A percentile compares a stretch with the other conserved stretches of the same genome.
phyloP scores from a whole-genome alignment of 2,113 vertebrate species.

The Bujurquina vittata region DNA sequence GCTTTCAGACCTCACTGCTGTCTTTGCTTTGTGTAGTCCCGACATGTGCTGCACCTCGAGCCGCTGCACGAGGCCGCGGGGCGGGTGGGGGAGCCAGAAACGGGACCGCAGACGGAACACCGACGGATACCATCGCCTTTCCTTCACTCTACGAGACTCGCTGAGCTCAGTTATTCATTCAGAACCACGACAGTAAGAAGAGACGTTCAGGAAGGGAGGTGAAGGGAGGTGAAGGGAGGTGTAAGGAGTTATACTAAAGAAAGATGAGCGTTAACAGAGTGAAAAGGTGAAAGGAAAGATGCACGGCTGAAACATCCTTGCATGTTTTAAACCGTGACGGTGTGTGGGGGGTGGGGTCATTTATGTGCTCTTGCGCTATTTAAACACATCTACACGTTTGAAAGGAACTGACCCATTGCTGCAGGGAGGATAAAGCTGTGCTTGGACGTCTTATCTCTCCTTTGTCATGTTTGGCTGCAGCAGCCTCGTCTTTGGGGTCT shows the following conservation, averaged over 20 bases:
- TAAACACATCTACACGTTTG: too few species aligned
- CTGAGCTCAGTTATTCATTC: neutral
- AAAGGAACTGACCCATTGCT: neutral
- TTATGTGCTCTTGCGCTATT: too few species aligned
- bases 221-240: too few species aligned
- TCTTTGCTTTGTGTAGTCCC: constrained; percentile 53
- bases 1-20: constrained; percentile 58
- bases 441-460: too few species aligned
- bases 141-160: fast-evolving
- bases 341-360: too few species aligned
- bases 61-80: neutral
- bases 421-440: neutral
- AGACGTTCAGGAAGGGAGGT: too few species aligned
- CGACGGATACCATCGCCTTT: neutral
- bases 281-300: too few species aligned
- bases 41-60: constrained; percentile 38
- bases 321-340: too few species aligned
- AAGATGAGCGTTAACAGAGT: too few species aligned
- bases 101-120: fast-evolving
- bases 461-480: neutral
- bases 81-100: neutral
- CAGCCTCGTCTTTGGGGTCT: neutral
- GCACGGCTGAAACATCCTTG: too few species aligned
- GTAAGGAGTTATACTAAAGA: too few species aligned
- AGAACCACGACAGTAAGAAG: too few species aligned